Percentiles rank a stretch among this genome's conserved stretches.
These are phyloP conservation scores for Clangula hyemalis DNA, from an alignment of 2,797 vertebrate genomes.

Conservation along the genomic window DNA sequence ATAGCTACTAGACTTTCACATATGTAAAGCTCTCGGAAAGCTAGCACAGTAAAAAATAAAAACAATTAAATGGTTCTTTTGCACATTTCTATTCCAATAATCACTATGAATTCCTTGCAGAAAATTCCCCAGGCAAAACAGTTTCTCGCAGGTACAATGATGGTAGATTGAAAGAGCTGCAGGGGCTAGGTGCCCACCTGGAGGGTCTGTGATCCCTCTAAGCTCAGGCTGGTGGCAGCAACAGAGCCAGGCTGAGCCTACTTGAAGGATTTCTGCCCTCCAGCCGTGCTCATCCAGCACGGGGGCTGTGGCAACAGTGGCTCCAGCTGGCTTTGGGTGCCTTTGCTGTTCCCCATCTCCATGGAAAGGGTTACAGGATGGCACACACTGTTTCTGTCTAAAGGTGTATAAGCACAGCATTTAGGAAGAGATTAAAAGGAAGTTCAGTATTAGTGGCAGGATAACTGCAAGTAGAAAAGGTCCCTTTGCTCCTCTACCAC, in stretches of 20 bases:
- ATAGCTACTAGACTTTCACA: neutral
- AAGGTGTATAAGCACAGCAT: neutral
- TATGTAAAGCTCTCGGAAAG: neutral
- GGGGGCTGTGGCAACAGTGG: too few species aligned
- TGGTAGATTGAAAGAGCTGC: neutral
- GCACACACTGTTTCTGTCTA: too few species aligned
- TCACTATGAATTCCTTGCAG: neutral
- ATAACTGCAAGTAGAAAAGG: neutral
- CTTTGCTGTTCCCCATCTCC: too few species aligned
- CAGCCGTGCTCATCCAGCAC: neutral
- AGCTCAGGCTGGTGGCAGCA: neutral
- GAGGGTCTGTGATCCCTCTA: neutral
- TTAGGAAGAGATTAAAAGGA: accelerated
- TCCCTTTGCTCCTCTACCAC: too few species aligned
- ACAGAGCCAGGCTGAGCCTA: neutral
- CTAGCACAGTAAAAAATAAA: neutral
- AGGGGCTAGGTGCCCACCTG: neutral
- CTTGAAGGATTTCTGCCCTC: neutral
- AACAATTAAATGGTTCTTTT: neutral
- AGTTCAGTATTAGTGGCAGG: neutral
- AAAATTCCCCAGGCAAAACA: neutral
- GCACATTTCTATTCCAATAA: neutral
- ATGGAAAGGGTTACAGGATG: too few species aligned
- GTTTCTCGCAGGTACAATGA: neutral
- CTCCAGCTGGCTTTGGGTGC: too few species aligned